These are phyloP conservation scores for Bimastos eiseni DNA, from an alignment of 2,888 invertebrate genomes.

Conservation along the genomic window DNA sequence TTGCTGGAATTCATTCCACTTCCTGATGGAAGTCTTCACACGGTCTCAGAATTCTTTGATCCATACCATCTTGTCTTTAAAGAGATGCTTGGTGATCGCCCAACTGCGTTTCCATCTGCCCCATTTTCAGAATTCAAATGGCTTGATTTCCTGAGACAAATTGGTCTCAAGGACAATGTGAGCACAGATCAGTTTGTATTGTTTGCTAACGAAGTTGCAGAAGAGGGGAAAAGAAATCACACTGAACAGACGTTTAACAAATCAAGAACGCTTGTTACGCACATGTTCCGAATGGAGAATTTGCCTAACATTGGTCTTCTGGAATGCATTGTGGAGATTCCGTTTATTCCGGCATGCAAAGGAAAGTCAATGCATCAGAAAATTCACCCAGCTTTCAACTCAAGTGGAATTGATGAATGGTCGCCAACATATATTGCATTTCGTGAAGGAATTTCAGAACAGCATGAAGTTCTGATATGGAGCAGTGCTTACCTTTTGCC, in stretches of 20 bases:
- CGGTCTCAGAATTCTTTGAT: slow-evolving; percentile 43
- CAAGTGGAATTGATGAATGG: slow-evolving; percentile 16
- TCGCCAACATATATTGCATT: slow-evolving; percentile 43
- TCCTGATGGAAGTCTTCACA: slow-evolving; percentile 34
- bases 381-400: slow-evolving; percentile 40
- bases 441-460: slow-evolving; percentile 43
- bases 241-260: slow-evolving; percentile 44
- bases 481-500: slow-evolving; percentile 43
- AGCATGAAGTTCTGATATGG: slow-evolving; percentile 45
- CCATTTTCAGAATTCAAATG: slow-evolving; percentile 47
- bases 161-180: slow-evolving; percentile 43
- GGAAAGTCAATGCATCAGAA: slow-evolving; percentile 40
- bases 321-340: slow-evolving; percentile 40
- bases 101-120: slow-evolving; percentile 43
- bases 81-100: slow-evolving; percentile 37
- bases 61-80: slow-evolving; percentile 46
- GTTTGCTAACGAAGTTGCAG: slow-evolving; percentile 44
- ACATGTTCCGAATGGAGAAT: slow-evolving; percentile 42
- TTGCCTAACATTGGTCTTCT: slow-evolving; percentile 41
- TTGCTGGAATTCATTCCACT: slow-evolving; percentile 43
- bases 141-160: slow-evolving; percentile 44
- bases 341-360: slow-evolving; percentile 44
- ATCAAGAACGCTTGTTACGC: slow-evolving; percentile 42
- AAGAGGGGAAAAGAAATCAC: slow-evolving; percentile 38
- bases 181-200: slow-evolving; percentile 41